A percentile compares a stretch with the other conserved stretches of the same genome.
These are phyloP conservation scores for Caprella mutica DNA, from an alignment of 2,888 invertebrate genomes.

Conservation along the genomic window DNA sequence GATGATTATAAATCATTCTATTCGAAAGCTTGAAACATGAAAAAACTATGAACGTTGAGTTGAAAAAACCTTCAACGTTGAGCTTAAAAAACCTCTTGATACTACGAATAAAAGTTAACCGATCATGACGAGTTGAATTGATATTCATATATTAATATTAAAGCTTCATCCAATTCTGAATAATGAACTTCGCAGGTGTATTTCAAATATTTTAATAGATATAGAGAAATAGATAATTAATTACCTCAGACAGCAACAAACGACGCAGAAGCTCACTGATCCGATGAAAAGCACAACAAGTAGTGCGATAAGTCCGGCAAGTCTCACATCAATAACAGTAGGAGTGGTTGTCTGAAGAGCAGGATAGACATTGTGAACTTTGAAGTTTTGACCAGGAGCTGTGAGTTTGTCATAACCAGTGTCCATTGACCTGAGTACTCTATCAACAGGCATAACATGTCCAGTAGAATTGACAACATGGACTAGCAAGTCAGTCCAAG, in stretches of 20 bases:
- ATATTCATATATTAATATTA: too few relatives aligned
- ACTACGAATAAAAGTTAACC: too few relatives aligned
- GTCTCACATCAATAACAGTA: conserved; percentile 71
- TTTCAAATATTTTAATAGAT: too few relatives aligned
- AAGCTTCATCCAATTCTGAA: too few relatives aligned
- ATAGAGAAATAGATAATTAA: too few relatives aligned
- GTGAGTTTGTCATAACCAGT: conserved; percentile 20
- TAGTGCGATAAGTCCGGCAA: conserved; percentile 72
- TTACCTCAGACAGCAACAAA: conserved; percentile 68
- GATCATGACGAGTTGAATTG: neutral
- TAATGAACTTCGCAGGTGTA: too few relatives aligned
- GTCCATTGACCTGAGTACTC: conserved; percentile 23
- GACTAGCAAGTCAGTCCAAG: conserved; percentile 45
- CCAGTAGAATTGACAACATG: conserved; percentile 23
- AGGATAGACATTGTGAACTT: conserved; percentile 61
- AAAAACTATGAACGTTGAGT: too few relatives aligned
- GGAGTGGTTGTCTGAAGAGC: conserved; percentile 54
- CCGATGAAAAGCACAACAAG: conserved; percentile 75
- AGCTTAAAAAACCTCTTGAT: too few relatives aligned
- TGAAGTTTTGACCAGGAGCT: conserved; percentile 15
- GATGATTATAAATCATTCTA: too few relatives aligned
- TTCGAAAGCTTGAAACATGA: too few relatives aligned
- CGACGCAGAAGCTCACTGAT: conserved; percentile 69
- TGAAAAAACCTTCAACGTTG: too few relatives aligned
- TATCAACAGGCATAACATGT: conserved; percentile 16